Conservation (phyloP, 2,888 invertebrate species). For the Diachrysia chrysitis region DNA sequence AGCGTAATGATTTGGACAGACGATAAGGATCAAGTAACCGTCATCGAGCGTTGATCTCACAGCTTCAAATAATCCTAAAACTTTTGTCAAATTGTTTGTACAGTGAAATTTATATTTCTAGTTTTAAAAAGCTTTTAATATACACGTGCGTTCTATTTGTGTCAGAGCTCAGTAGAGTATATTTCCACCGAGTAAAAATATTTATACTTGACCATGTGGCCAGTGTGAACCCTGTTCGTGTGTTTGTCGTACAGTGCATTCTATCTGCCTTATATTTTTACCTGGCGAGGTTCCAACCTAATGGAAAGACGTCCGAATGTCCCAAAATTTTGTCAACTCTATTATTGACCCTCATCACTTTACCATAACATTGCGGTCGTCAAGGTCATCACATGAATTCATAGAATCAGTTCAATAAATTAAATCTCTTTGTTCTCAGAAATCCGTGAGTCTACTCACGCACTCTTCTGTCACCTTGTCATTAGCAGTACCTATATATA, state of each 20-base stretch:
- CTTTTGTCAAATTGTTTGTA: slow-evolving; percentile 3
- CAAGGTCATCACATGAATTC: slow-evolving; percentile 27
- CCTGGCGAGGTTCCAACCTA: slow-evolving; percentile 50
- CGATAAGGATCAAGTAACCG: background rate
- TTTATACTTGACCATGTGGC: slow-evolving; percentile 27
- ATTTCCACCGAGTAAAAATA: slow-evolving; percentile 53
- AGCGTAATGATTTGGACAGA: slow-evolving; percentile 18
- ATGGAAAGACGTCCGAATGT: slow-evolving; percentile 16
- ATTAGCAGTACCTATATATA: slow-evolving; percentile 34
- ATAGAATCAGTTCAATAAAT: slow-evolving; percentile 22
- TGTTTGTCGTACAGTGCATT: slow-evolving; percentile 41
- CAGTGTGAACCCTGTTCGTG: slow-evolving; percentile 31
- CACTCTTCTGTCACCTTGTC: slow-evolving; percentile 52
- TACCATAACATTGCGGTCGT: slow-evolving; percentile 16
- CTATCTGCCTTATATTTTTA: slow-evolving; percentile 32
- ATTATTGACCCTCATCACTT: slow-evolving; percentile 21
- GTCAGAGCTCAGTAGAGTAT: slow-evolving; percentile 26
- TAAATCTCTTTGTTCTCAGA: slow-evolving; percentile 22
- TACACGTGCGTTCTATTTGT: slow-evolving; percentile 42
- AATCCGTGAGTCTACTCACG: slow-evolving; percentile 40
- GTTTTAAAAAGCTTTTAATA: slow-evolving; percentile 24
- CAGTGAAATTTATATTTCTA: background rate
- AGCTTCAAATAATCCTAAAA: background rate
- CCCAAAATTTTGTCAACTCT: slow-evolving; percentile 8
- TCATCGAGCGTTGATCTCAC: background rate